Evolutionary conservation across 2,888 invertebrate species (phyloP), one percentile per base, ranked within the genome.

Genomic region (Teleiodes luculella): DNA sequence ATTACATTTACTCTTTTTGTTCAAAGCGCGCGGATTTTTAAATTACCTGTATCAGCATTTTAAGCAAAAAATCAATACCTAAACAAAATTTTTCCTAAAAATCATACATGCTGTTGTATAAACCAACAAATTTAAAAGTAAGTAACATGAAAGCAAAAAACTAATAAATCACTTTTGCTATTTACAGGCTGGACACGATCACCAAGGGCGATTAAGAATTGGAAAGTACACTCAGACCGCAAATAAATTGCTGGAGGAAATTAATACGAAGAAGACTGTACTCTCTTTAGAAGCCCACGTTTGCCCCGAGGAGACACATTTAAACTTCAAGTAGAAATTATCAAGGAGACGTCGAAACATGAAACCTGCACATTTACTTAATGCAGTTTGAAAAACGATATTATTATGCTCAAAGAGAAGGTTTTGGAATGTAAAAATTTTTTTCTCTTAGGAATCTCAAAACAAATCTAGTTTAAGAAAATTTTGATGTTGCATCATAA

Each of bases 311-410:
- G 36, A 55, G 43, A 39, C 39, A 49, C 53, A 57, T 61, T 59
- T 58, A 60, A 59, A 59, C 58, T 14, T 20, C 1, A 52, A 59
- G 59, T 61, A 57, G 59, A 47, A 37, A 45, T 30, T 41, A 43
- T 36, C 45, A 33, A 33, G 37, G 45, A 39, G 39, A n/a, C 14
- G 52, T 24, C 13, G 8, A 49, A 41, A 41, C 31, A 30, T 28
- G 35, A 11, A 4, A 39, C 10, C 28, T 43, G 37, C 30, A 18
- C 48, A 48, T 53, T 53, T 48, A 41, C 47, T 14, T 39, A 13
- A 28, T 10, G 24, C 5, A 43, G 24, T n/a, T 20, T 24, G 11
- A 0, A 24, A 5, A 43, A 43, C n/a, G n/a, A n/a, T n/a, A n/a
- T n/a, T n/a, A n/a, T n/a, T n/a, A n/a, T n/a, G n/a, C n/a, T n/a